Percentiles rank a stretch among this genome's conserved stretches.
phyloP scores from a whole-genome alignment of 2,797 vertebrate species.

The Fistularia tabacaria region DNA sequence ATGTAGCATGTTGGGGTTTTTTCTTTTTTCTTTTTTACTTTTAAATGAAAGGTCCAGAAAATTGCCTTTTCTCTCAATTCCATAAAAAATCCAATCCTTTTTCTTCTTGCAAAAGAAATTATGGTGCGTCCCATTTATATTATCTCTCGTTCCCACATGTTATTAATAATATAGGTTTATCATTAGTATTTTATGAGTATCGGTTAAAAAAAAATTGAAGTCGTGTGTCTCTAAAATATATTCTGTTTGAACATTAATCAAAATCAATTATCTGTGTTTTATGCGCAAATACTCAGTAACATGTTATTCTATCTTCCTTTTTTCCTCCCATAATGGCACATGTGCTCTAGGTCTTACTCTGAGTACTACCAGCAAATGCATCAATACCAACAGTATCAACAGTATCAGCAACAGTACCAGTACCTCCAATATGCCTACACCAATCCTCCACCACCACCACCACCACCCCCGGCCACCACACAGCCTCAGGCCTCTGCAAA shows the following conservation, averaged over 20 bases:
- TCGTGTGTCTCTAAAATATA: too few species aligned
- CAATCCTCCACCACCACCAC: slow-evolving; percentile 59
- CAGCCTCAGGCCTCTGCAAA: slow-evolving; percentile 35
- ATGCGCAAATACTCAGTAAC: not conserved
- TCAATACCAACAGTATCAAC: slow-evolving; percentile 80
- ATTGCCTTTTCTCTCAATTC: too few species aligned
- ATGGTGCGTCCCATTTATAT: not conserved
- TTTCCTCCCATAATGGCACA: not conserved
- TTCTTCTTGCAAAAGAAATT: too few species aligned
- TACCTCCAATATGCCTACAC: slow-evolving; percentile 80
- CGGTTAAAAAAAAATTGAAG: too few species aligned
- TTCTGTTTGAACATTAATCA: too few species aligned
- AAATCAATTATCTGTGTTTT: not conserved
- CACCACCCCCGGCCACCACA: slow-evolving; percentile 51
- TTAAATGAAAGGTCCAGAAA: too few species aligned
- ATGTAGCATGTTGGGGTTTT: too few species aligned
- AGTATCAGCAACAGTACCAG: slow-evolving; percentile 80
- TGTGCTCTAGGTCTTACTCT: slow-evolving; percentile 68
- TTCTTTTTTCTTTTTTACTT: too few species aligned
- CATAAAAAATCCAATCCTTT: too few species aligned
- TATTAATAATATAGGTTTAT: too few species aligned
- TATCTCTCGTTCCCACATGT: not conserved
- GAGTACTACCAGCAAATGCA: slow-evolving; percentile 82
- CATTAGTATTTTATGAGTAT: too few species aligned
- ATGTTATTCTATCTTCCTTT: not conserved